phyloP scores from a whole-genome alignment of 2,113 vertebrate species.

The Psittacara wagleri region DNA sequence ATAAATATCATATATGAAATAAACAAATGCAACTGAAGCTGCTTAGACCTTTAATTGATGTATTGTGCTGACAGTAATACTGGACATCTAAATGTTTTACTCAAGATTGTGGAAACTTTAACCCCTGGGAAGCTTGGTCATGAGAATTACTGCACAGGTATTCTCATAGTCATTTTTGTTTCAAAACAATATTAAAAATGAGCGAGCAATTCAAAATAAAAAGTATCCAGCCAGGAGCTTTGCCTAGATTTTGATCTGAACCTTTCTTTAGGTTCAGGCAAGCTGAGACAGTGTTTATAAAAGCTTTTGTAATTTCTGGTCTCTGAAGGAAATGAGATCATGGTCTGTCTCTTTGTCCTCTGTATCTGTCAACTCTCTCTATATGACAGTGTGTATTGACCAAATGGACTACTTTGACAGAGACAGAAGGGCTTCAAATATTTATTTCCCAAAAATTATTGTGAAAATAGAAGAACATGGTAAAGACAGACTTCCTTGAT shows the following conservation, averaged over 20 bases:
- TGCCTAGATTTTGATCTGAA: conserved; percentile 11
- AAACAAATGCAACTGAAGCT: conserved; percentile 52
- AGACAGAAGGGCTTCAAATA: neutral
- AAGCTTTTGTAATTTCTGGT: neutral
- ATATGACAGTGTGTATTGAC: neutral
- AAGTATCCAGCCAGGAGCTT: neutral
- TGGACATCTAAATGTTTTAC: neutral
- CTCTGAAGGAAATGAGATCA: conserved; percentile 4
- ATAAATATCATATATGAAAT: conserved; percentile 67
- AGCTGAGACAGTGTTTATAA: neutral
- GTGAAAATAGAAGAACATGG: neutral
- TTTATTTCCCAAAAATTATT: neutral
- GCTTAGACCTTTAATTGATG: neutral
- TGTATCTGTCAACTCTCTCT: neutral
- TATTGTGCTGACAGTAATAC: neutral
- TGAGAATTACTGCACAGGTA: neutral
- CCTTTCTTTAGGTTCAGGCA: neutral
- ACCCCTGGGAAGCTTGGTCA: neutral
- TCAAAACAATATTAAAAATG: neutral
- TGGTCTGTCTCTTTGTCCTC: neutral
- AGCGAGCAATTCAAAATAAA: conserved; percentile 23
- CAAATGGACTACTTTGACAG: neutral
- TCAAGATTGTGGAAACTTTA: neutral
- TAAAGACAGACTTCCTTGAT: neutral
- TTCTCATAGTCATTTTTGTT: neutral